Base-by-base conservation (phyloP, 2,113 vertebrate genomes). In the Cephalopterus ornatus region DNA sequence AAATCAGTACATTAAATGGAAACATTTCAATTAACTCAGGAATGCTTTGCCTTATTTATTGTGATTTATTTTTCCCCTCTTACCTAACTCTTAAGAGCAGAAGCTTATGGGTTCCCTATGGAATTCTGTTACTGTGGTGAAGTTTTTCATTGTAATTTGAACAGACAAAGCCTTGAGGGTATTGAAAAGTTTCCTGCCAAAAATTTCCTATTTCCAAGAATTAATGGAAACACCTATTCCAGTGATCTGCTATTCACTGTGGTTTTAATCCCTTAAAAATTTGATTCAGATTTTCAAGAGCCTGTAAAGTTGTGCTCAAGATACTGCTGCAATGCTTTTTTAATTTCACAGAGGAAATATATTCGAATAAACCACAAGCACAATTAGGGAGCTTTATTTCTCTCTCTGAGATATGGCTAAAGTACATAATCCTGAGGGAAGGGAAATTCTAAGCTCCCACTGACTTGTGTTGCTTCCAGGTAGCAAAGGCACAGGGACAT, bases 11-110 rank as follows among this genome's bases (percentile, higher is more conserved):
- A 8, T 81, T 92, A 78, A 87, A 74, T 42, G 74, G 50, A 30
- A 76, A 50, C 30, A 23, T 88, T 96, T 84, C 72, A 87, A 96
- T 94, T 87, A 95, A 82, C 49, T 96, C 47, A 26, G 62, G 33
- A 91, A 89, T 89, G 26, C 65, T 88, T 74, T 67, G 8, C 39
- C 24, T 71, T 74, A 63, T 86, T 95, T 78, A 65, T 68, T 76
- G 44, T 72, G 68, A 78, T 73, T 84, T 88, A 53, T 84, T 92
- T 77, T 77, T 11, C 24, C 9, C 39, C 14, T 73, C 55, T 53
- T 92, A 93, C 70, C 62, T 89, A 46, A 63, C 86, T 46, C 58
- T 93, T 62, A 71, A 81, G 27, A 92, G 39, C 49, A 61, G 42
- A 66, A 53, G 19, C n/a, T 73, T 76, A 56, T 47, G 21, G 32